Evolutionary conservation across 92 coral and sea anemone species (phyloP), one percentile per base, ranked within the genome.

Genomic region (Diadumene lineata): DNA sequence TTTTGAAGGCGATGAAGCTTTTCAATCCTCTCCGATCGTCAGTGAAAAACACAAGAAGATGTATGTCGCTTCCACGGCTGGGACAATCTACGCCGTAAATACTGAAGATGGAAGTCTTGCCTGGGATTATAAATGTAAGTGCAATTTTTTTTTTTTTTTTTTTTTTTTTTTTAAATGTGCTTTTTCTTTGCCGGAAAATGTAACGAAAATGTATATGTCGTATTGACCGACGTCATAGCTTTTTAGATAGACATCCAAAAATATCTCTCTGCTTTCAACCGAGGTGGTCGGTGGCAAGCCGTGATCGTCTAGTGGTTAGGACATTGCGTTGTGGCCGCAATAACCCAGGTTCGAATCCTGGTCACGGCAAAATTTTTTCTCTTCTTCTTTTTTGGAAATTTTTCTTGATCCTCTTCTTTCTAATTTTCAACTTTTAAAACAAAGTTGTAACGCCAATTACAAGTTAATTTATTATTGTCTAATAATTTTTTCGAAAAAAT

Each of bases 271-370:
- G 15, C 0, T 0, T 4, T 24, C 70, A 62, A 60, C 79, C 79
- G 53, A 67, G 31, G 2, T 24, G 27, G 19, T 24, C 31, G 28
- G 79, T 74, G 79, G 79, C 29, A 11, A 17, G 94, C 94, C 98
- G 94, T 82, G 94, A 89, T 92, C 94, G 98, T 92, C 84, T 89
- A 92, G 92, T 68, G 98, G 98, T 89, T 89, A 86, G 94, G 84
- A 92, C 98, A 70, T 87, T 92, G 98, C 94, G 92, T 92, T 92
- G 94, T 92, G 94, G 98, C 94, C 98, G 94, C 98, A 88, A 90
- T 92, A 89, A 89, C 94, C 94, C 94, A 88, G 97, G 97, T 92
- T 92, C 97, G 94, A 92, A 92, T 92, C 98, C 94, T 89, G 94
- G 92, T 88, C 93, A 77, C 94, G 98, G 98, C 90, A 87, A 0